Evolutionary conservation across 2,113 vertebrate species (phyloP), one percentile per base, ranked within the genome.

Genomic region (Corvus cornix): DNA sequence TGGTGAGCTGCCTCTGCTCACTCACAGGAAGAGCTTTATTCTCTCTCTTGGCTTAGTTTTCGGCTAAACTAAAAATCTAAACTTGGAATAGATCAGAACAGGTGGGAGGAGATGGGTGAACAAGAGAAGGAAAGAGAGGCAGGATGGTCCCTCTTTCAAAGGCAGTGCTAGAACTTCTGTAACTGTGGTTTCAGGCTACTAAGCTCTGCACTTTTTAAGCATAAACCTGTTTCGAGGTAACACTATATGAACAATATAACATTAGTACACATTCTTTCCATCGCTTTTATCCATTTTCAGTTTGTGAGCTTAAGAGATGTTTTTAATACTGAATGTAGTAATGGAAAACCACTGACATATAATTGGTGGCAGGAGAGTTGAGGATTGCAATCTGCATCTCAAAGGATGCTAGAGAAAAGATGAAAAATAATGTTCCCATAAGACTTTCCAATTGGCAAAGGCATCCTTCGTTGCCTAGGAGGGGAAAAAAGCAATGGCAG

Each of bases 271-370:
- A 73, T 77, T 69, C 7, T 80, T 79, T 31, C 90, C 30, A 4
- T 53, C 46, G 33, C 15, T 82, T 95, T 87, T 94, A 79, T 91
- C 21, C 88, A 49, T 62, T 92, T 75, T 86, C 63, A 79, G 27
- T 90, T 64, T 60, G 22, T 59, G 43, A 75, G 48, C 69, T 92
- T 80, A 93, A 67, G 79, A 48, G 55, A 22, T 84, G 30, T 35
- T 91, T 96, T 92, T n/a, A 80, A 63, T 82, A 64, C 23, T 46
- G 24, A 72, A 46, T 9, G 9, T 33, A 30, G 31, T 59, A 77
- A 20, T 33, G 88, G 56, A 94, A 85, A 93, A 79, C 52, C 67
- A 33, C 53, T 95, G 96, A 93, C 73, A 59, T 86, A 49, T 28
- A 77, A 53, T 66, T 95, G 80, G 49, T 97, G 67, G 12, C 24